A percentile compares a stretch with the other conserved stretches of the same genome.
Evolutionary conservation across 2,888 invertebrate genomes (phyloP).

Genomic region (Frankliniella intonsa): DNA sequence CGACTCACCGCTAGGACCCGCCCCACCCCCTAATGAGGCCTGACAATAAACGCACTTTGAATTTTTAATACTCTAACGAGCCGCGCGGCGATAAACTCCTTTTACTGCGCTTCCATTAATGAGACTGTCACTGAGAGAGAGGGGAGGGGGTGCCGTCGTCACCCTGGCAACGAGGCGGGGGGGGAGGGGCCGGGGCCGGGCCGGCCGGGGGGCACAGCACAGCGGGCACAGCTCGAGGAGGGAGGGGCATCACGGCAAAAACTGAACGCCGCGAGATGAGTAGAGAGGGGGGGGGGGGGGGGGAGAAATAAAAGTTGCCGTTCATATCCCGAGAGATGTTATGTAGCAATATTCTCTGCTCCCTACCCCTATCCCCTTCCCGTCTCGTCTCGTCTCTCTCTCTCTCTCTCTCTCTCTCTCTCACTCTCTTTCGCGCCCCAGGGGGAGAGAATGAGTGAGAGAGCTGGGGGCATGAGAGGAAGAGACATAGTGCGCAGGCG

Average conservation of each 20-base stretch:
- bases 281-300: background rate
- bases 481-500: background rate
- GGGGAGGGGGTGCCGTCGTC: background rate
- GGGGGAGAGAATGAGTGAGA: background rate
- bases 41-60: no score
- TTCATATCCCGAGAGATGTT: background rate
- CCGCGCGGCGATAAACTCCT: no score
- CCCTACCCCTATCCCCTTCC: background rate
- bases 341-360: background rate
- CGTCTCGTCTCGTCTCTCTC: no score
- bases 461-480: background rate
- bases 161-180: background rate
- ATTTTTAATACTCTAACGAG: no score
- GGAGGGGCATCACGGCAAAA: background rate
- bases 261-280: background rate
- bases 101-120: background rate
- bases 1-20: no score
- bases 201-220: background rate
- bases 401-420: no score
- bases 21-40: no score
- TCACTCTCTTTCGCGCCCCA: background rate
- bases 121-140: background rate
- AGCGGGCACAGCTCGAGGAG: no score
- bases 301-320: slow-evolving; percentile 6
- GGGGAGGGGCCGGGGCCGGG: background rate